These are phyloP conservation scores for Lacerta bilineata DNA, from an alignment of 2,797 vertebrate genomes.

Conservation along the genomic window DNA sequence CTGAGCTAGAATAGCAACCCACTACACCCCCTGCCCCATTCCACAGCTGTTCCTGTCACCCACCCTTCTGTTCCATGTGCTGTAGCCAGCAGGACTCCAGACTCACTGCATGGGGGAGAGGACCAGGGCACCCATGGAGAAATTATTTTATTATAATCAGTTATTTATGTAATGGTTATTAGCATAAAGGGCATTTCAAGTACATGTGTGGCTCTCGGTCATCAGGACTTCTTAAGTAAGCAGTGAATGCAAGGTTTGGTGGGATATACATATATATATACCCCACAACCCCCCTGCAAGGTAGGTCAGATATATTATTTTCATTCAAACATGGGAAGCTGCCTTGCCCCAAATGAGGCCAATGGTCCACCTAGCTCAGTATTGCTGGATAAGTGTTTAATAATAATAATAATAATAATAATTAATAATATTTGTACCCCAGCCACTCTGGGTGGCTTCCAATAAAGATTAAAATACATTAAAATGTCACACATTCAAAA, in stretches of 20 bases:
- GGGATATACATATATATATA: background rate
- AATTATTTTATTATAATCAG: background rate
- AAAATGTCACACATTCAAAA: too few species aligned
- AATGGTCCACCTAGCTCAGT: too few species aligned
- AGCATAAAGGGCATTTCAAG: background rate
- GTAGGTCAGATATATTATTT: background rate
- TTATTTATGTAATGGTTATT: background rate
- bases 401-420: too few species aligned
- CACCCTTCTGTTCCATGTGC: background rate
- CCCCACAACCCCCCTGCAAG: background rate
- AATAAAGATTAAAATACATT: too few species aligned
- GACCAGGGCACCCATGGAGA: background rate
- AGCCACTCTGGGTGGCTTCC: too few species aligned
- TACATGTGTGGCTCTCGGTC: too few species aligned
- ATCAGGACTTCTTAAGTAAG: too few species aligned
- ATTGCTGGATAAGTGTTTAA: too few species aligned
- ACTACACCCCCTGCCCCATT: background rate
- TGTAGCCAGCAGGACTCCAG: background rate
- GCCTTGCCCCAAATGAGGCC: too few species aligned
- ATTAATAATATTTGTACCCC: too few species aligned
- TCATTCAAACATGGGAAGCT: too few species aligned
- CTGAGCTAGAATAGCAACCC: background rate
- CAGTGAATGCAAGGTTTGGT: background rate
- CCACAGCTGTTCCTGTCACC: background rate
- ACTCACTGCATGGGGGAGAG: background rate